phyloP scores from a whole-genome alignment of 2,888 invertebrate species.

The Clistopyga incitator region DNA sequence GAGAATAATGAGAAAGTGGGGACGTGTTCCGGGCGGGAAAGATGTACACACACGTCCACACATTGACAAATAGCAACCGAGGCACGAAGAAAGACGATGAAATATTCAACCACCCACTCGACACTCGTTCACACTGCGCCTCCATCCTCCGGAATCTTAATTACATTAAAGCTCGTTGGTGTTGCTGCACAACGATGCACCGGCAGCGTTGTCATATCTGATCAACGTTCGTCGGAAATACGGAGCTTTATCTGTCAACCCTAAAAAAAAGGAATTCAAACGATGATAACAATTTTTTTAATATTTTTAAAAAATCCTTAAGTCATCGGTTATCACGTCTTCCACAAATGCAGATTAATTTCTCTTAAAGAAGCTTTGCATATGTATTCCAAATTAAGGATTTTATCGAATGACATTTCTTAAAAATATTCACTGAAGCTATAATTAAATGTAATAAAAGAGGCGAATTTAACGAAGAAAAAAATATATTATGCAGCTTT shows the following conservation, averaged over 20 bases:
- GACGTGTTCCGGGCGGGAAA: conserved; percentile 1
- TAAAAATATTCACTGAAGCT: no score
- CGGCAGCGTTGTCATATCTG: conserved; percentile 71
- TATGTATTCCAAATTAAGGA: no score
- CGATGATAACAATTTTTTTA: not conserved
- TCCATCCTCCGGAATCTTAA: conserved; percentile 76
- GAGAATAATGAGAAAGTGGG: conserved; percentile 24
- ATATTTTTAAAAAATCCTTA: not conserved
- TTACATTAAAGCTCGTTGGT: conserved; percentile 76
- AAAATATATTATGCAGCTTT: no score
- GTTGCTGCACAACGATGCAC: conserved; percentile 70
- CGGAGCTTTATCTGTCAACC: conserved; percentile 9
- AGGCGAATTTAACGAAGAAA: no score
- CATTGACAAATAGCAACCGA: conserved; percentile 35
- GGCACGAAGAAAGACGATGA: conserved; percentile 39
- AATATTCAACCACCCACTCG: conserved; percentile 58
- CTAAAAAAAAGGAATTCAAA: conserved; percentile 3
- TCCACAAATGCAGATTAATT: no score
- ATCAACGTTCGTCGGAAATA: conserved; percentile 63
- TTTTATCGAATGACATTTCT: no score
- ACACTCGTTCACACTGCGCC: conserved; percentile 29
- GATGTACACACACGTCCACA: conserved; percentile 2
- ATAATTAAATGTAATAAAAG: no score
- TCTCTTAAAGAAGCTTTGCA: no score
- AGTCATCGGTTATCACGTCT: no score